A percentile compares a stretch with the other conserved stretches of the same genome.
Conservation (phyloP, 2,797 vertebrate species). For the Psittacula derbiana region DNA sequence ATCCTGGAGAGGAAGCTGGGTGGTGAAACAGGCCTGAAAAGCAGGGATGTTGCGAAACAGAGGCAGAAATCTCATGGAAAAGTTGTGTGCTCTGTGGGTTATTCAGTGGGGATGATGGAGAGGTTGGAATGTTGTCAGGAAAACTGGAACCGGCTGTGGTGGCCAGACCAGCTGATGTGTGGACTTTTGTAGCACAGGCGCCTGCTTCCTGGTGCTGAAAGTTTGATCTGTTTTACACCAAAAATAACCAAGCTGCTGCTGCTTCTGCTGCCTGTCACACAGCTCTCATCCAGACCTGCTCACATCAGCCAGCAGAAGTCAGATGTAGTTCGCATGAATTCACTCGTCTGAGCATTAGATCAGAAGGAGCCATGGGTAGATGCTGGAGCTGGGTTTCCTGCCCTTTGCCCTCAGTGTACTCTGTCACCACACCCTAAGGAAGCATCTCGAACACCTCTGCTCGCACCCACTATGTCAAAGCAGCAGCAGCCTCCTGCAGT, state of each 20-base stretch:
- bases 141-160: neutral
- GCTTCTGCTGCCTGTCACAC: neutral
- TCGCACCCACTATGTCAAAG: accelerated
- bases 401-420: neutral
- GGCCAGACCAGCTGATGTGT: neutral
- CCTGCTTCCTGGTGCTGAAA: neutral
- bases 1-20: neutral
- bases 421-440: neutral
- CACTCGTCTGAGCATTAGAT: accelerated
- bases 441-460: neutral
- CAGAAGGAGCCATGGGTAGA: neutral
- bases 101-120: neutral
- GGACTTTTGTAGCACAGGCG: neutral
- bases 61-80: neutral
- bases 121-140: neutral
- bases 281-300: neutral
- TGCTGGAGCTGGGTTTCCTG: neutral
- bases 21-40: neutral
- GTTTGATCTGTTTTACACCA: neutral
- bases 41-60: neutral
- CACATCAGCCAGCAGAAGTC: neutral
- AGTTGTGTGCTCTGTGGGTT: neutral
- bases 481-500: neutral
- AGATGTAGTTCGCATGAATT: neutral
- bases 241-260: neutral